These are phyloP conservation scores for Lordiphosa fenestrarum DNA, from an alignment of 2,888 invertebrate species.

Conservation along the genomic window DNA sequence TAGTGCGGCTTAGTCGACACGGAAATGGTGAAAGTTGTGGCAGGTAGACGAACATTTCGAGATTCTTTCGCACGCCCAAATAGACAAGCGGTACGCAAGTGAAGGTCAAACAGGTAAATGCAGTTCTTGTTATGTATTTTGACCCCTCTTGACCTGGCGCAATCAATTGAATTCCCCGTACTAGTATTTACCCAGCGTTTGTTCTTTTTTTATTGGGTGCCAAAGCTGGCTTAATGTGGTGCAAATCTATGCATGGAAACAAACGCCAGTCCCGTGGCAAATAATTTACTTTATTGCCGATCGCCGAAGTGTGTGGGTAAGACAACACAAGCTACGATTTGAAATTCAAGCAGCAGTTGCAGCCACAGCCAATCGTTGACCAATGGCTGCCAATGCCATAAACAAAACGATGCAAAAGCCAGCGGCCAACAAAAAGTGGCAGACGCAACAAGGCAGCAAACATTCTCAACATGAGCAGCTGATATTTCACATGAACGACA, in stretches of 20 bases:
- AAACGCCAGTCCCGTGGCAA: slow-evolving; percentile 48
- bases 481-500: slow-evolving; percentile 78
- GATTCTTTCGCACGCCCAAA: slow-evolving; percentile 30
- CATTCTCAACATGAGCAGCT: slow-evolving; percentile 77
- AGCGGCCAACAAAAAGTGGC: slow-evolving; percentile 60
- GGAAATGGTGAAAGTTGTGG: slow-evolving; percentile 53
- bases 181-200: slow-evolving; percentile 47
- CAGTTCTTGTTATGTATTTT: too few relatives aligned
- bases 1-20: slow-evolving; percentile 52
- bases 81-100: too few relatives aligned
- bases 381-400: slow-evolving; percentile 70
- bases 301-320: slow-evolving; percentile 33
- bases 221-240: slow-evolving; percentile 53
- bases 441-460: slow-evolving; percentile 68
- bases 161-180: slow-evolving; percentile 12
- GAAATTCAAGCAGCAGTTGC: slow-evolving; percentile 64
- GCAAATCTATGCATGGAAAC: slow-evolving; percentile 63
- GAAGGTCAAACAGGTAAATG: too few relatives aligned
- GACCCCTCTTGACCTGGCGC: too few relatives aligned
- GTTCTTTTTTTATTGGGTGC: slow-evolving; percentile 53
- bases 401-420: slow-evolving; percentile 56
- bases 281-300: slow-evolving; percentile 64
- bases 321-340: slow-evolving; percentile 56
- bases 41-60: slow-evolving; percentile 45
- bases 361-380: slow-evolving; percentile 47